Percentiles rank a stretch among this genome's conserved stretches.
Conservation (phyloP, 2,888 invertebrate species). For the Melanostoma mellinum region DNA sequence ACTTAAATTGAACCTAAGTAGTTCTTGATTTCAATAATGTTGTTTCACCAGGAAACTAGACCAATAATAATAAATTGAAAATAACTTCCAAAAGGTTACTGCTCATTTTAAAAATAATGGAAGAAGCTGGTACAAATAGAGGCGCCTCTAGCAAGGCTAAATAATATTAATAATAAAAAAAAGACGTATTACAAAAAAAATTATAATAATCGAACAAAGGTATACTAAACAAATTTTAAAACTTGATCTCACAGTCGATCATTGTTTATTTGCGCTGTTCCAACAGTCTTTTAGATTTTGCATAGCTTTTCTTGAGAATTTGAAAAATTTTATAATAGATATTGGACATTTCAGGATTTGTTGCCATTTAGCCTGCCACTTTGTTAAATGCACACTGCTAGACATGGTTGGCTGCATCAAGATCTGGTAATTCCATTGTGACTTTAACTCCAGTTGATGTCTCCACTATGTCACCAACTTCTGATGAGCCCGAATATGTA, state of each 20-base stretch:
- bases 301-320: constrained; percentile 60
- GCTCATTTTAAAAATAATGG: constrained; percentile 46
- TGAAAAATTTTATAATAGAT: constrained; percentile 49
- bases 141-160: constrained; percentile 37
- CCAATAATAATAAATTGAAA: constrained; percentile 6
- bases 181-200: constrained; percentile 24
- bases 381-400: constrained; percentile 63
- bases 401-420: constrained; percentile 44
- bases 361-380: constrained; percentile 66
- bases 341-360: constrained; percentile 55
- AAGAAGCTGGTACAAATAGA: constrained; percentile 37
- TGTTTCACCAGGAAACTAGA: constrained; percentile 40
- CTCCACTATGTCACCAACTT: constrained; percentile 13
- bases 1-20: background rate
- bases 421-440: constrained; percentile 48
- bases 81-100: constrained; percentile 12
- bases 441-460: constrained; percentile 59
- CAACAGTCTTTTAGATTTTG: background rate
- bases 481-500: background rate
- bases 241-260: background rate
- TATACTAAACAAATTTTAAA: constrained; percentile 12
- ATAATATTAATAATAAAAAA: constrained; percentile 14
- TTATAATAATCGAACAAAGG: constrained; percentile 14
- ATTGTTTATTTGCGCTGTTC: constrained; percentile 16
- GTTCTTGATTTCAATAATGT: background rate